phyloP scores from a whole-genome alignment of 2,888 invertebrate species.

The Eupithecia abbreviata region DNA sequence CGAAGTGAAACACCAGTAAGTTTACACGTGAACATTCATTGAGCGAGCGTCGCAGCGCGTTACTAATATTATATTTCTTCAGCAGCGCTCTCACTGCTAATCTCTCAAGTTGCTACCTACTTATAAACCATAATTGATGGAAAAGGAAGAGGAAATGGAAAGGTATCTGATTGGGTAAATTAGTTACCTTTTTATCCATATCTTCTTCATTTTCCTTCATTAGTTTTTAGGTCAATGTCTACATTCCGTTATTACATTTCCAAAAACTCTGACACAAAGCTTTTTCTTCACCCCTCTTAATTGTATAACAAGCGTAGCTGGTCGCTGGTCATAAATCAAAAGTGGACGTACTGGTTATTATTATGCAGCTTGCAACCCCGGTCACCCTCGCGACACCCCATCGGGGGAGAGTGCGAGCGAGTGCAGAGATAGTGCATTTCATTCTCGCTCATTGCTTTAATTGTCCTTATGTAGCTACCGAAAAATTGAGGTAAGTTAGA shows the following conservation, averaged over 20 bases:
- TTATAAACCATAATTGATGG: neutral
- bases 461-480: neutral
- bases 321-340: neutral
- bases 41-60: neutral
- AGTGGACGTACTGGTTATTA: neutral
- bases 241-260: neutral
- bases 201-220: no score
- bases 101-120: neutral
- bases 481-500: neutral
- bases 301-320: neutral
- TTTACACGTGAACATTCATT: neutral
- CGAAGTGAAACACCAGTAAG: neutral
- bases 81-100: neutral
- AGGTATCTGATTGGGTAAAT: neutral
- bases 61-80: no score
- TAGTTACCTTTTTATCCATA: neutral
- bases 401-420: constrained; percentile 2
- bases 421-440: constrained; percentile 6
- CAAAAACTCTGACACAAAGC: neutral
- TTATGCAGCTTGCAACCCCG: constrained; percentile 7
- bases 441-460: neutral
- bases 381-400: neutral
- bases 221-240: neutral
- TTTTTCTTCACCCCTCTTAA: neutral
- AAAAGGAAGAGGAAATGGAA: neutral